Evolutionary conservation across 2,113 vertebrate species (phyloP), one percentile per base, ranked within the genome.

Genomic region (Fulmarus glacialis): DNA sequence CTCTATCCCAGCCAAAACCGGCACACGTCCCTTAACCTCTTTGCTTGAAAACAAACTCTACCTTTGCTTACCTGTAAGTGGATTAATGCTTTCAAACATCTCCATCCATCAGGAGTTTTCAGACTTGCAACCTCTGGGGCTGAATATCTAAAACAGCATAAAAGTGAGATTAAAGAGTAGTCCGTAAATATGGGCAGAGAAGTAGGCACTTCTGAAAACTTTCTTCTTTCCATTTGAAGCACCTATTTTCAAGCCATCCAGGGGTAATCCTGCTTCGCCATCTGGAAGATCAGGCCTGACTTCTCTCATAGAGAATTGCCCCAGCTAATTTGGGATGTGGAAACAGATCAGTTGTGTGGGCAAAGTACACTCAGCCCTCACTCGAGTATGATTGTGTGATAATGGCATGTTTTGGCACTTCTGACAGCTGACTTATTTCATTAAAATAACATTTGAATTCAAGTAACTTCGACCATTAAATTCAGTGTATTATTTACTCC

Each of bases 221-320:
- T 38, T 6, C 70, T 27, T 32, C 9, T 68, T 74, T 86, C 42
- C 42, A 34, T 40, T 14, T 15, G 36, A 70, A 26, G 21, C 12
- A 30, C 6, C 21, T 32, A 1, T 63, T 92, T 38, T 52, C 45
- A 24, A 71, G 16, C 6, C 9, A 4, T 15, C 42, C 14, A 19
- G 43, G 17, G n/a, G 4, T 32, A 56, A 89, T 27, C 5, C 42
- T 63, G 24, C 32, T 88, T 56, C 2, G 0, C 7, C 3, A 0
- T 20, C 2, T 1, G 45, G 52, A 83, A 62, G 42, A 47, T 45
- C 23, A 63, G 72, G 81, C 15, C 17, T 52, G 60, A 16, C 68
- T 58, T 26, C n/a, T 38, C 67, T 21, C 42, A 2, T 2, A 23
- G 27, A 47, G 43, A 48, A 19, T 4, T n/a, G 66, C 40, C 53